Base-by-base conservation (phyloP, 2,888 invertebrate species). In the Lamproptera curius region DNA sequence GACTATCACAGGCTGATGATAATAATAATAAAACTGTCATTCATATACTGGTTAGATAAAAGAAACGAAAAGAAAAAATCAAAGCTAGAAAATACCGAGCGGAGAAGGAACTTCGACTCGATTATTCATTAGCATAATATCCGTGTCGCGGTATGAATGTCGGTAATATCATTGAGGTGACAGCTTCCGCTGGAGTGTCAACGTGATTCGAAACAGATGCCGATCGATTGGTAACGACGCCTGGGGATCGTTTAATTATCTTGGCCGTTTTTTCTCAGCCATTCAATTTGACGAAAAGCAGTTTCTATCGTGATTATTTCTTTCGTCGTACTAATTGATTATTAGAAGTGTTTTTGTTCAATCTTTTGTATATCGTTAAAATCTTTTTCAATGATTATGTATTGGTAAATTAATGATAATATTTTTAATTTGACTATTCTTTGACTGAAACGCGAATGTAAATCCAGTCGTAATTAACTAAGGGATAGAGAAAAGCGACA, bases 131-230 rank as follows among this genome's bases (percentile, higher is more conserved):
- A 47, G 42, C 46, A 50, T 56, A 52, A 57, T 56, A 45, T 56
- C 51, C 48, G 35, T 48, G 37, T 43, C 38, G 40, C 50, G 37
- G 37, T 39, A 16, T 41, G 40, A 31, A 13, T 56, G 49, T 55
- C 54, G 41, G 26, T 17, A 33, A 44, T 46, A 43, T 49, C 47
- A 52, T 57, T 50, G 57, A 51, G 57, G 50, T 53, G 62, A 70
- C 70, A 62, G 70, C 65, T 67, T 77, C 77, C 73, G 72, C 52
- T 56, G 53, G 55, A 57, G 58, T 65, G 55, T 52, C 37, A 54
- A 56, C 59, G 54, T 58, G 65, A 68, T 70, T 63, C 61, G 67
- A 70, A 64, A 66, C 59, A 58, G 58, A 61, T 55, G 50, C 50
- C 50, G 50, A 58, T 59, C 52, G 60, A 61, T 53, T 23, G 44